Conservation (phyloP, 2,797 vertebrate species). For the Scleropages formosus region DNA sequence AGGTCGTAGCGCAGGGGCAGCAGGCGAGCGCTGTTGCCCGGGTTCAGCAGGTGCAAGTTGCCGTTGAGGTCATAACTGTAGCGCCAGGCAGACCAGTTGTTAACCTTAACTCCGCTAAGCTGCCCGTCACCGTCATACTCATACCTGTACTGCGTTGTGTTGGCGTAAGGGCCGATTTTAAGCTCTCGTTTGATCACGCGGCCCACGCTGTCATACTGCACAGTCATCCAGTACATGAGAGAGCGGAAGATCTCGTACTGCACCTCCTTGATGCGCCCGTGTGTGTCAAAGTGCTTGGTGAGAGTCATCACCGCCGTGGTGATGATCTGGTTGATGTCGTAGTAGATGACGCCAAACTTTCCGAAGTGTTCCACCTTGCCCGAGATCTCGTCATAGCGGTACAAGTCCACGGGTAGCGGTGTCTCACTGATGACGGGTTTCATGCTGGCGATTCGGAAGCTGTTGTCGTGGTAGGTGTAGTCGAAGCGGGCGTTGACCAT, state of each 20-base stretch:
- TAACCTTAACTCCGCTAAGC: constrained; percentile 77
- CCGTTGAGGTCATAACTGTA: constrained; percentile 87
- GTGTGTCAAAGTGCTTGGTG: constrained; percentile 86
- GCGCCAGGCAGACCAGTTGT: constrained; percentile 83
- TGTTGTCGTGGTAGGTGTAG: constrained; percentile 85
- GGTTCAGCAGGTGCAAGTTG: constrained; percentile 82
- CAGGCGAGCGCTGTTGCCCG: constrained; percentile 78
- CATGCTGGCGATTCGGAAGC: constrained; percentile 84
- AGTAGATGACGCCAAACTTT: constrained; percentile 88
- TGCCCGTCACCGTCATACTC: constrained; percentile 85
- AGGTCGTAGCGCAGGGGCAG: constrained; percentile 84
- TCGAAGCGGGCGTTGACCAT: constrained; percentile 89
- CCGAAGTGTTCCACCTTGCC: constrained; percentile 88
- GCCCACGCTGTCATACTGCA: constrained; percentile 86
- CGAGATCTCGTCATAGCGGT: constrained; percentile 85
- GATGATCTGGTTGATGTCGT: constrained; percentile 87
- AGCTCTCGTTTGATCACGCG: constrained; percentile 82
- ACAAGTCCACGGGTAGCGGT: constrained; percentile 81
- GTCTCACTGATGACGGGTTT: constrained; percentile 86
- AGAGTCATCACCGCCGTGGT: constrained; percentile 87
- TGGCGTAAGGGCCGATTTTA: constrained; percentile 83
- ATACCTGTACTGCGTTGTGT: constrained; percentile 86
- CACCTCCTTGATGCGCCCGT: constrained; percentile 84
- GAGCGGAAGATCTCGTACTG: constrained; percentile 88
- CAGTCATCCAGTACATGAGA: constrained; percentile 89